A percentile compares a stretch with the other conserved stretches of the same genome.
Evolutionary conservation across 2,797 vertebrate species (phyloP).

Genomic region (Momotus momota): DNA sequence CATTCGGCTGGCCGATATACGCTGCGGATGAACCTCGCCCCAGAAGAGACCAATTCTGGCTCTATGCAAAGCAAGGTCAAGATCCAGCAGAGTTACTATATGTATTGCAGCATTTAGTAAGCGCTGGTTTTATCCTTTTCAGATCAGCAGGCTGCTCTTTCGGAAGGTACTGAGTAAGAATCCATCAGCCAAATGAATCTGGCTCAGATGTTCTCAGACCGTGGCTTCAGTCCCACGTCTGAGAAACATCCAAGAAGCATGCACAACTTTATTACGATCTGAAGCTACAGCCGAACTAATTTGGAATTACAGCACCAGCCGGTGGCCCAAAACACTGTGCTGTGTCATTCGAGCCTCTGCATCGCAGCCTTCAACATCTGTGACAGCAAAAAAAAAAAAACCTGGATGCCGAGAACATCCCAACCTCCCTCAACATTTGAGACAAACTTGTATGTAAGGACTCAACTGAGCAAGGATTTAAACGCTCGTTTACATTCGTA

Average conservation of each 20-base stretch:
- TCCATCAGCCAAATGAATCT: constrained; percentile 18
- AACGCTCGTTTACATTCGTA: neutral
- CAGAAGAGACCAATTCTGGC: neutral
- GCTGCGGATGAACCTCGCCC: accelerated
- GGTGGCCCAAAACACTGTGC: neutral
- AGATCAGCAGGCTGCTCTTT: neutral
- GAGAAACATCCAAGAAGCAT: constrained; percentile 6
- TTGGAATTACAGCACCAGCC: constrained; percentile 41
- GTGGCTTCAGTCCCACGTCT: neutral
- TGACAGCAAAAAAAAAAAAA: neutral
- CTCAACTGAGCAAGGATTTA: neutral
- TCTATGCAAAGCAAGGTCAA: neutral
- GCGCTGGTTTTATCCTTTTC: neutral
- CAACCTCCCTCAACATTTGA: neutral
- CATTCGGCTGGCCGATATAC: neutral
- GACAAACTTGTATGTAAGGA: neutral
- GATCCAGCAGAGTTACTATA: neutral
- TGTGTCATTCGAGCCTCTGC: neutral
- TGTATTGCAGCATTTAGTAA: neutral
- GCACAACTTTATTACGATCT: constrained; percentile 7
- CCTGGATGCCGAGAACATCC: neutral
- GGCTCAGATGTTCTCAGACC: neutral
- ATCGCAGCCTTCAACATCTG: neutral
- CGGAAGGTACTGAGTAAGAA: neutral
- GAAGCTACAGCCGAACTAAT: constrained; percentile 25